These are phyloP conservation scores for Lutjanus argentimaculatus DNA, from an alignment of 2,797 vertebrate species.

Conservation along the genomic window DNA sequence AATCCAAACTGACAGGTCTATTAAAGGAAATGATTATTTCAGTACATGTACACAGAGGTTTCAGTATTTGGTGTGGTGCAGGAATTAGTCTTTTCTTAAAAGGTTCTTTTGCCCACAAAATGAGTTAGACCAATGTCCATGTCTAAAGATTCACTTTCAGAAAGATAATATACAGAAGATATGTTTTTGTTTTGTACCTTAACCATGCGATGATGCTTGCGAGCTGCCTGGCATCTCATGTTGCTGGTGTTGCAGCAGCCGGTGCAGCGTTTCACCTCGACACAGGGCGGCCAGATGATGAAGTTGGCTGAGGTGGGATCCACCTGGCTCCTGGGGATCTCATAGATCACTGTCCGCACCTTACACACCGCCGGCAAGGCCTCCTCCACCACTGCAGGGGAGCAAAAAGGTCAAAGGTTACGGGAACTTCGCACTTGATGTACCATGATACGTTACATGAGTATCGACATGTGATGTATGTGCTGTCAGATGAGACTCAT, in stretches of 20 bases:
- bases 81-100: neutral
- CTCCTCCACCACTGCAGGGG: constrained; percentile 87
- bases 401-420: neutral
- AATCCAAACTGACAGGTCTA: too few relatives aligned
- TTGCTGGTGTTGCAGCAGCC: constrained; percentile 98
- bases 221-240: constrained; percentile 91
- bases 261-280: constrained; percentile 95
- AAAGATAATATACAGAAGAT: neutral
- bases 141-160: neutral
- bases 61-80: neutral
- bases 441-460: too few relatives aligned
- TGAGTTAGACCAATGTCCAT: too few relatives aligned
- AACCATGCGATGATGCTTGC: constrained; percentile 92
- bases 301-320: constrained; percentile 97
- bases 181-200: constrained; percentile 86
- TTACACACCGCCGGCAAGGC: constrained; percentile 93
- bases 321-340: constrained; percentile 97
- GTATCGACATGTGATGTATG: too few relatives aligned
- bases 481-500: too few relatives aligned
- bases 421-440: neutral
- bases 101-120: neutral
- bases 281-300: constrained; percentile 96
- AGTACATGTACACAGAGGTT: neutral
- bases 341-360: constrained; percentile 93
- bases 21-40: too few relatives aligned